A percentile compares a stretch with the other conserved stretches of the same genome.
These are phyloP conservation scores for Dromius quadrimaculatus DNA, from an alignment of 2,888 invertebrate species.

Conservation along the genomic window DNA sequence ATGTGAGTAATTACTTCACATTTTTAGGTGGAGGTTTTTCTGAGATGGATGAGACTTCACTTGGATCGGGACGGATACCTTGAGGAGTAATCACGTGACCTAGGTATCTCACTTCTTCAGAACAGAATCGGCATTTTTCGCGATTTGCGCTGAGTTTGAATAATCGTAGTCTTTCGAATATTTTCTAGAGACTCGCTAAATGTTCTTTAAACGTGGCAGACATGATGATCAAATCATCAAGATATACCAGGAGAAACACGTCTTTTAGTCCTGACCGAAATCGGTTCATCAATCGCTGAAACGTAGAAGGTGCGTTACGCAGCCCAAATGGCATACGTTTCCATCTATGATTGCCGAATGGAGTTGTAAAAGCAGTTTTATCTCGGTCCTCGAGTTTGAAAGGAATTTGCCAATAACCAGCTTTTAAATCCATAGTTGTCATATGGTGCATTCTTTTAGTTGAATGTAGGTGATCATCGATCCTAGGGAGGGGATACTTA, in stretches of 20 bases:
- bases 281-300: neutral
- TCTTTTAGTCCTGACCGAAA: neutral
- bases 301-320: neutral
- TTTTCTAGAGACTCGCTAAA: neutral
- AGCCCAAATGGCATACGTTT: conserved; percentile 17
- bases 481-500: neutral
- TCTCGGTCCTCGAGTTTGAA: neutral
- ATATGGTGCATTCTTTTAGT: neutral
- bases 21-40: neutral
- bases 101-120: too few species aligned
- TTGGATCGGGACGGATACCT: neutral
- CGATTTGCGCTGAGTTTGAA: neutral
- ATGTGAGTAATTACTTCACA: neutral
- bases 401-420: conserved; percentile 5
- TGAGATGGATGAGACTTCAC: neutral
- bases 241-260: neutral
- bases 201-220: neutral
- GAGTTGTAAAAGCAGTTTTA: conserved; percentile 13
- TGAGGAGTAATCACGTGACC: neutral
- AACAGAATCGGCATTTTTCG: neutral
- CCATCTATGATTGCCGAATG: conserved; percentile 4
- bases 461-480: conserved; percentile 8
- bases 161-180: neutral
- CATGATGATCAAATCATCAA: neutral
- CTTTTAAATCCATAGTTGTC: neutral